These are phyloP conservation scores for Lepilemur ruficaudatus DNA, from an alignment of 2,797 vertebrate species.

Conservation along the genomic window DNA sequence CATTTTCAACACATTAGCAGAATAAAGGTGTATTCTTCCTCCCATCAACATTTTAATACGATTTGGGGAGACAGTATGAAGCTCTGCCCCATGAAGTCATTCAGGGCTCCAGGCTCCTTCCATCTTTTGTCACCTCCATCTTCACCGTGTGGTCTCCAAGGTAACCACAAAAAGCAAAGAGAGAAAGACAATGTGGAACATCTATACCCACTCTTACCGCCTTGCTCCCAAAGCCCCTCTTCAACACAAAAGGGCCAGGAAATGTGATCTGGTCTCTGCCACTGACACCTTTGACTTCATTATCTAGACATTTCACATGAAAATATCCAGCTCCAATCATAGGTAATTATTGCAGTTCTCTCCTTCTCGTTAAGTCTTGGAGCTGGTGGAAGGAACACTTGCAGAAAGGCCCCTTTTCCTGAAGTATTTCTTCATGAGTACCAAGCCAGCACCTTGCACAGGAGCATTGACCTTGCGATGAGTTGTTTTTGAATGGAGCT, in stretches of 20 bases:
- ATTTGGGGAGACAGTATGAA: background rate
- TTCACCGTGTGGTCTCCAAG: background rate
- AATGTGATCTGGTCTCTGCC: background rate
- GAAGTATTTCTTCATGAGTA: background rate
- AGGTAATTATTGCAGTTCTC: background rate
- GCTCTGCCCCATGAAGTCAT: background rate
- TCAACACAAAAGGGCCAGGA: background rate
- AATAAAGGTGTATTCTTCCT: background rate
- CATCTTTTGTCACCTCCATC: background rate
- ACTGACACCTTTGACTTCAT: background rate
- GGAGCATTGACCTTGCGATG: background rate
- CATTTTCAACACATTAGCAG: background rate
- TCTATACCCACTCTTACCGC: background rate
- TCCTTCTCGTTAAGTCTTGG: background rate
- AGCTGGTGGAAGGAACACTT: background rate
- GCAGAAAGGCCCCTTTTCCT: background rate
- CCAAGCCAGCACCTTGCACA: background rate
- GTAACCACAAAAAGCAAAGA: background rate
- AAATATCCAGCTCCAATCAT: background rate
- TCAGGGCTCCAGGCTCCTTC: background rate
- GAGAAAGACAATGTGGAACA: background rate
- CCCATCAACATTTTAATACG: background rate
- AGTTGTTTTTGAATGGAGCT: background rate
- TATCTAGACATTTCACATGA: background rate
- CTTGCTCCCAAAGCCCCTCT: background rate